Evolutionary conservation across 2,888 invertebrate genomes (phyloP).

Genomic region (Troides aeacus): DNA sequence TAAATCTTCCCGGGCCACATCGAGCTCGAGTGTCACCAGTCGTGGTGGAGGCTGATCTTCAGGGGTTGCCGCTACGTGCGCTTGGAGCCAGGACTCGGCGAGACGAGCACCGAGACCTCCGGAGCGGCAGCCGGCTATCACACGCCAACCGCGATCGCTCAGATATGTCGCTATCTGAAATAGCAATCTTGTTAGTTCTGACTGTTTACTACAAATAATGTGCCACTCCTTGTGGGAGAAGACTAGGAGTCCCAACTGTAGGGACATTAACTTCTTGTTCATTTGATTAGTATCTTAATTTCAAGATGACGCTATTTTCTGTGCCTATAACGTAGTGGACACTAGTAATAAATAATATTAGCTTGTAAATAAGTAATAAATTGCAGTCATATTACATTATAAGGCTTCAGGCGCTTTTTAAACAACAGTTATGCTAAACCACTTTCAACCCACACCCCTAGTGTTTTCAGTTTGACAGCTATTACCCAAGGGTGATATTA

Average conservation of each 20-base stretch:
- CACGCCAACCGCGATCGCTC: conserved; percentile 86
- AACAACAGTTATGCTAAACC: conserved; percentile 2
- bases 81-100: conserved; percentile 80
- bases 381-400: neutral
- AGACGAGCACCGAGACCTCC: conserved; percentile 81
- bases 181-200: neutral
- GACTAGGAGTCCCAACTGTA: too few relatives aligned
- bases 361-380: neutral
- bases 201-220: neutral
- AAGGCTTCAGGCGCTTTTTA: neutral
- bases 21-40: conserved; percentile 86
- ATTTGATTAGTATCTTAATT: too few relatives aligned
- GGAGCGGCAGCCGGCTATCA: conserved; percentile 86
- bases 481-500: conserved; percentile 1
- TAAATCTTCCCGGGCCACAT: conserved; percentile 89
- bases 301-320: too few relatives aligned
- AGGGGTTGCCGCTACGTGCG: conserved; percentile 72
- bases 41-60: conserved; percentile 72
- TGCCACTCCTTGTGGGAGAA: too few relatives aligned
- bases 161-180: conserved; percentile 84
- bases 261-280: too few relatives aligned
- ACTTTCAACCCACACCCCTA: conserved; percentile 15
- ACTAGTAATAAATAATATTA: neutral
- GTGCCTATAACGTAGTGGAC: too few relatives aligned
- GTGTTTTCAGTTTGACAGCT: neutral